Evolutionary conservation across 2,888 invertebrate genomes (phyloP).

Genomic region (Pachymerium ferrugineum): DNA sequence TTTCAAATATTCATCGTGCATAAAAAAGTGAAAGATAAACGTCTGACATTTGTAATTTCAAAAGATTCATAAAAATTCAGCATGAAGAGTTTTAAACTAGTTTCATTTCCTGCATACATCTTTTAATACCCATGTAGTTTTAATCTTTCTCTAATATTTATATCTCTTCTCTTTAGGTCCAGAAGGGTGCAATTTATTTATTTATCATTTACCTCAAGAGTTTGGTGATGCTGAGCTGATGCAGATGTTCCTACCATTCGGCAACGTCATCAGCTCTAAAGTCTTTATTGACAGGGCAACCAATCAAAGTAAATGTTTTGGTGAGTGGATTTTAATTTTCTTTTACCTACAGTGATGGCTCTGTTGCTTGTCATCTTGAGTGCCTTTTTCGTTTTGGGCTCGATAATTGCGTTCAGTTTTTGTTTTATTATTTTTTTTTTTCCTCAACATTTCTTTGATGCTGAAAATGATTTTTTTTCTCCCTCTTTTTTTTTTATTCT

Average conservation of each 20-base stretch:
- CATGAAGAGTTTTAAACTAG: too few relatives aligned
- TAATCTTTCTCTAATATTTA: too few relatives aligned
- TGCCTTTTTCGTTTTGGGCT: background rate
- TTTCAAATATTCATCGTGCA: too few relatives aligned
- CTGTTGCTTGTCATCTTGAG: background rate
- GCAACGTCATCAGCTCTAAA: constrained; percentile 99
- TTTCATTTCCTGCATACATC: too few relatives aligned
- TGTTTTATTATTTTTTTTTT: constrained; percentile 28
- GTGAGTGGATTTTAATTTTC: constrained; percentile 56
- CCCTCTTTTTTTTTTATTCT: background rate
- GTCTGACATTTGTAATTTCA: too few relatives aligned
- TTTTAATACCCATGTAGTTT: too few relatives aligned
- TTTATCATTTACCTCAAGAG: constrained; percentile 99
- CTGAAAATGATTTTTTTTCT: constrained; percentile 18
- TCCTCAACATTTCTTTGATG: constrained; percentile 17
- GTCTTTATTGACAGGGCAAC: constrained; percentile 99
- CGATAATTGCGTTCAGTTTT: constrained; percentile 25
- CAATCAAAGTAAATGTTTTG: constrained; percentile 99
- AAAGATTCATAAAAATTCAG: too few relatives aligned
- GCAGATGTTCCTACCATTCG: constrained; percentile 99
- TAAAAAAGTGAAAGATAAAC: too few relatives aligned
- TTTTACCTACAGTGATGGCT: constrained; percentile 24
- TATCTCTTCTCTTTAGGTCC: constrained; percentile 69
- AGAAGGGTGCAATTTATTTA: constrained; percentile 99
- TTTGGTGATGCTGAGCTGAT: constrained; percentile 98